Base-by-base conservation (phyloP, 2,797 vertebrate genomes). In the Benthosema pterotum region DNA sequence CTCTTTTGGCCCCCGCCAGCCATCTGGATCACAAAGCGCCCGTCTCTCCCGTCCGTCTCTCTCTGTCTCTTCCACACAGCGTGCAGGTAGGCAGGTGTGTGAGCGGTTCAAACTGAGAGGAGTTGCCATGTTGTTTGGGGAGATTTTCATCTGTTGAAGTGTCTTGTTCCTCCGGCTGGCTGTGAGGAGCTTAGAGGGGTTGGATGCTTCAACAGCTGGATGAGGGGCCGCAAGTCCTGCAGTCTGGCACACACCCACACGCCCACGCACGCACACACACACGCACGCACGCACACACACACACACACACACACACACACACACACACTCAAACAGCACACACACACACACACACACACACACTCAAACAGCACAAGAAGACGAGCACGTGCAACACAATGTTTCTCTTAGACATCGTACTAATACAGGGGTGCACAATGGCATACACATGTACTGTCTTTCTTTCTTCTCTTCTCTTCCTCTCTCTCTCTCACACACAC, bases 371-470 rank as follows among this genome's bases (percentile, higher is more conserved):
- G 54, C 52, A 53, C 58, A 61, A 47, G 55, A 48, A 48, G 52
- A 18, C 57, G 61, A 54, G 66, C 64, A 22, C 46, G 61, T 59
- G 75, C 78, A n/a, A 78, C 83, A 77, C 79, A 72, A 71, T 72
- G 68, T 71, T 51, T 77, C 72, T 77, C 72, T 75, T 83, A 38
- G 8, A 38, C 32, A 38, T 38, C 32, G 11, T 32, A 32, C 28
- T 32, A 32, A 32, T 38, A 38, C 32, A 38, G 8, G 32, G 32
- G 7, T 9, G 32, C 32, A 38, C 32, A 38, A 38, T 38, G 32
- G 79, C 80, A 73, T 78, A 77, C 77, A 77, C 78, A 72, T 77
- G 79, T 83, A n/a, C n/a, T n/a, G n/a, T n/a, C n/a, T n/a, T n/a
- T n/a, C n/a, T n/a, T n/a, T n/a, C n/a, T n/a, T n/a, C n/a, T n/a